phyloP scores from a whole-genome alignment of 1,140 invertebrate species.

The Carposina sasakii region DNA sequence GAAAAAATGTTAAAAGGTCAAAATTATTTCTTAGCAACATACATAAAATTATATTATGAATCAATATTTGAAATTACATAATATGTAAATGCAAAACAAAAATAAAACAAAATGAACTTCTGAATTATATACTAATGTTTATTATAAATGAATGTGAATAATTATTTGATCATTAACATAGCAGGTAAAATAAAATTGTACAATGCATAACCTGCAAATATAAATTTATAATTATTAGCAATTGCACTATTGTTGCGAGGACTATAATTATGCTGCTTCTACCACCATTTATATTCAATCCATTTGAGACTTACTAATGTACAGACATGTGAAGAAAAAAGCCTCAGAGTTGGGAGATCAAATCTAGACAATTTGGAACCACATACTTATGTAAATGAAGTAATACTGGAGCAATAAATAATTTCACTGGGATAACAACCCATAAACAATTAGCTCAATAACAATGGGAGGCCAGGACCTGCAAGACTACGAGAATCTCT shows the following conservation, averaged over 20 bases:
- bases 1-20: no score
- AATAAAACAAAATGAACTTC: slow-evolving; percentile 54
- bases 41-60: no score
- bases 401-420: slow-evolving; percentile 65
- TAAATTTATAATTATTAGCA: slow-evolving; percentile 63
- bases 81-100: slow-evolving; percentile 39
- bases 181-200: slow-evolving; percentile 71
- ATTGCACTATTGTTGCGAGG: slow-evolving; percentile 71
- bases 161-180: slow-evolving; percentile 68
- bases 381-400: slow-evolving; percentile 27
- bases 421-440: slow-evolving; percentile 57
- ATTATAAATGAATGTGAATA: slow-evolving; percentile 65
- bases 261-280: slow-evolving; percentile 67
- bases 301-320: slow-evolving; percentile 43
- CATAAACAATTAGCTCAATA: slow-evolving; percentile 23
- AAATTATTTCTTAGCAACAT: no score
- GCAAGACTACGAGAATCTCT: no score
- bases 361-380: slow-evolving; percentile 51
- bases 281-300: slow-evolving; percentile 50
- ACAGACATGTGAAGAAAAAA: slow-evolving; percentile 42
- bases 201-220: slow-evolving; percentile 68
- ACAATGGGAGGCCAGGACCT: no score
- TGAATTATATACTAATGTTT: slow-evolving; percentile 67
- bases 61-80: no score
- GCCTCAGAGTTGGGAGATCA: slow-evolving; percentile 59